Base-by-base conservation (phyloP, 2,888 invertebrate species). In the Eugnorisma glareosa region DNA sequence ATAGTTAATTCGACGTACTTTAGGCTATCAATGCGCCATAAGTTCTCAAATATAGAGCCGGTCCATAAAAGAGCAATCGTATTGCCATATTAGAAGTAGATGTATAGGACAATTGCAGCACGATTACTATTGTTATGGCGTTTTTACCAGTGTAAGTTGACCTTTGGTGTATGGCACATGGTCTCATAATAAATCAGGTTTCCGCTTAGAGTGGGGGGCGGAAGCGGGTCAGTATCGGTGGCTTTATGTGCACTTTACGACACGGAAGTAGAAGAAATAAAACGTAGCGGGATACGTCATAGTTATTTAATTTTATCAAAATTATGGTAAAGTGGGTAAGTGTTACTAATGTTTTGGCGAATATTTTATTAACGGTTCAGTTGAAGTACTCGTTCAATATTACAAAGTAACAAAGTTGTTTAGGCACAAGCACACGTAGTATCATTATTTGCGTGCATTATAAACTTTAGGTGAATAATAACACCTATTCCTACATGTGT, bases 21-120 rank as follows among this genome's bases (percentile, higher is more conserved):
- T 75, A 77, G 64, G 71, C 75, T 83, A 79, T 81, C 83, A 85
- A 86, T 86, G 77, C 79, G 43, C 75, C 51, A 82, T 83, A 83
- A 84, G 79, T 78, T 48, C 51, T 75, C 82, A 77, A 85, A 84
- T 82, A 54, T 54, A 84, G 85, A 69, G 31, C 28, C 69, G 59
- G 71, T 21, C 81, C 73, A 84, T 87, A 89, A 82, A 85, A 81
- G 76, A 70, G 66, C 80, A 81, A 86, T 87, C 80, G 83, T 84
- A 83, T 77, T 74, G 81, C 88, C 86, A 86, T 90, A 90, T 90
- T 86, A 86, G 83, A 84, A 77, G 67, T 81, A 81, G 71, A 81
- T 82, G 79, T 86, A 80, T 79, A 81, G 75, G 79, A 82, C 83
- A 82, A 85, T 82, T 87, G 81, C 67, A 70, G 69, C 82, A 86